These are phyloP conservation scores for Pipistrellus pygmaeus DNA, from an alignment of 2,797 vertebrate genomes.

Conservation along the genomic window DNA sequence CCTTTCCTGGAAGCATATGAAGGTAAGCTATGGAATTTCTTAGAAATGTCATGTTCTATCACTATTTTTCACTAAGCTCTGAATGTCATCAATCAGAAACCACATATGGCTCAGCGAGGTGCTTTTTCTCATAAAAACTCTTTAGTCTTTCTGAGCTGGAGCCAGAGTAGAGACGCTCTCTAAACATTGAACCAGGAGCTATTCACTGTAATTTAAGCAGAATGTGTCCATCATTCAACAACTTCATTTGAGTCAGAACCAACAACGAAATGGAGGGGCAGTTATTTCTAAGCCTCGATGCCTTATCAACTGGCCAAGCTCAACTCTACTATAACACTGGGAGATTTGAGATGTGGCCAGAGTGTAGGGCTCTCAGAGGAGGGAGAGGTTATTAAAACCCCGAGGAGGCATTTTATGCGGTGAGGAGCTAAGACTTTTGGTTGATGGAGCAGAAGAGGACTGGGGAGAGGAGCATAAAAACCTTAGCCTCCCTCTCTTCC, in stretches of 20 bases:
- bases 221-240: background rate
- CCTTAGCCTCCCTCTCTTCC: background rate
- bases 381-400: background rate
- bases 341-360: background rate
- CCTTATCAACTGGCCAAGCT: background rate
- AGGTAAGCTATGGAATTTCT: constrained; percentile 19
- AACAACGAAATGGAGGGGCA: background rate
- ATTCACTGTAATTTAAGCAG: background rate
- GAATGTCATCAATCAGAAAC: constrained; percentile 63
- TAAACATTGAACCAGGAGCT: background rate
- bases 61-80: constrained; percentile 12
- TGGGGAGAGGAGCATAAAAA: background rate
- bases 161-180: background rate
- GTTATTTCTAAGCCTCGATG: background rate
- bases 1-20: constrained; percentile 39
- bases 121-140: constrained; percentile 21
- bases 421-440: background rate
- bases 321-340: background rate
- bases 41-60: constrained; percentile 24
- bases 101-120: background rate
- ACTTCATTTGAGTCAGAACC: constrained; percentile 42
- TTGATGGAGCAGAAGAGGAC: background rate
- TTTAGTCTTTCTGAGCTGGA: constrained; percentile 15
- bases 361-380: background rate
- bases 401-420: background rate